These are phyloP conservation scores for Rhinophrynus dorsalis DNA, from an alignment of 2,797 vertebrate species.

Conservation along the genomic window DNA sequence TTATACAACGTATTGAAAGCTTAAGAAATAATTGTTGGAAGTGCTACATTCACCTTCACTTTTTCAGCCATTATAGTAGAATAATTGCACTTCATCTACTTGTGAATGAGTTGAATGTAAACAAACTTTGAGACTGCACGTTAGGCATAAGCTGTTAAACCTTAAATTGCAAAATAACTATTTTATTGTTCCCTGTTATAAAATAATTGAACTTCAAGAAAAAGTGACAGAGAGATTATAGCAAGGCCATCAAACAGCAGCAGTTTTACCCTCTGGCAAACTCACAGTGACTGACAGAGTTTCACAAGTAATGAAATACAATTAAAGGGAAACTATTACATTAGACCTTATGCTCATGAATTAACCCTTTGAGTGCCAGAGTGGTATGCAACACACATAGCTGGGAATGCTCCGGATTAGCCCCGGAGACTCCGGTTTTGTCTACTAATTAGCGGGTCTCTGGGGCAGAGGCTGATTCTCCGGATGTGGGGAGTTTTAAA, in stretches of 20 bases:
- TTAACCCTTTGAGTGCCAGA: no score
- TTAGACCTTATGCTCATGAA: no score
- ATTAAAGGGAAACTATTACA: no score
- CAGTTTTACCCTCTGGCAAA: background rate
- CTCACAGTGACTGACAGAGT: background rate
- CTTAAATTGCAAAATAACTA: slow-evolving; percentile 60
- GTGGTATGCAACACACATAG: no score
- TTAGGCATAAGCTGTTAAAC: slow-evolving; percentile 63
- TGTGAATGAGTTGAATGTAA: slow-evolving; percentile 63
- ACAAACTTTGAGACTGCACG: slow-evolving; percentile 61
- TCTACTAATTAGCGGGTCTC: no score
- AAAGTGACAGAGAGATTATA: slow-evolving; percentile 75
- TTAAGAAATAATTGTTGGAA: slow-evolving; percentile 39
- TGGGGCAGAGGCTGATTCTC: no score
- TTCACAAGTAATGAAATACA: no score
- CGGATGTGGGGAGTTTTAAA: no score
- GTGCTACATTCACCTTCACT: slow-evolving; percentile 27
- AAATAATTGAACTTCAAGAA: slow-evolving; percentile 74
- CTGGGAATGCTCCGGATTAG: no score
- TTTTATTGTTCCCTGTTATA: slow-evolving; percentile 74
- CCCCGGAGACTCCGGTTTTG: no score
- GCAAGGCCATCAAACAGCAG: slow-evolving; percentile 63
- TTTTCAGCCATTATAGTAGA: slow-evolving; percentile 36
- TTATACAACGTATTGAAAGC: slow-evolving; percentile 38
- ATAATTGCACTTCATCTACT: slow-evolving; percentile 52